Evolutionary conservation across 2,888 invertebrate genomes (phyloP).

Genomic region (Corbicula japonica): DNA sequence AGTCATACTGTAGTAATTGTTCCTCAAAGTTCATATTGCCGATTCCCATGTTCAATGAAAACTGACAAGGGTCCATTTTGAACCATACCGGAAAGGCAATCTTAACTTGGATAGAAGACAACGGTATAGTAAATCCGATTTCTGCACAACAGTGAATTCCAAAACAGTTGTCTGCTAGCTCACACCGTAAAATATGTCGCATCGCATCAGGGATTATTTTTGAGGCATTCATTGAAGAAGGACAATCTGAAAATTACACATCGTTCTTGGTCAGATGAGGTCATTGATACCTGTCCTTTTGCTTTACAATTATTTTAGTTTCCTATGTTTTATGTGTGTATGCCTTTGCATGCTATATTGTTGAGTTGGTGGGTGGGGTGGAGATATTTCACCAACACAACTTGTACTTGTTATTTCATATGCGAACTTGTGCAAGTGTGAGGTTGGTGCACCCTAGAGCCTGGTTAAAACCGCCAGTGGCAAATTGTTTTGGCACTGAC

Average conservation of each 20-base stretch:
- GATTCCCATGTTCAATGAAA: slow-evolving; percentile 36
- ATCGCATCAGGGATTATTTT: slow-evolving; percentile 51
- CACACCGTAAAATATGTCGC: slow-evolving; percentile 52
- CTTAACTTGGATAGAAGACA: slow-evolving; percentile 34
- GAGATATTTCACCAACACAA: too few species aligned
- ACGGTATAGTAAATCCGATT: slow-evolving; percentile 58
- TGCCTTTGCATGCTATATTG: too few species aligned
- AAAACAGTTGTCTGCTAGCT: slow-evolving; percentile 66
- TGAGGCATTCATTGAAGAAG: slow-evolving; percentile 32
- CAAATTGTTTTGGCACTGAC: too few species aligned
- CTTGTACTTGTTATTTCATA: too few species aligned
- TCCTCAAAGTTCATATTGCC: slow-evolving; percentile 29
- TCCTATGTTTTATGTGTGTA: too few species aligned
- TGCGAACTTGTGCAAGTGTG: too few species aligned
- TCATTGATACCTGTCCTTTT: too few species aligned
- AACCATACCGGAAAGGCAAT: slow-evolving; percentile 50
- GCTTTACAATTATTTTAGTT: too few species aligned
- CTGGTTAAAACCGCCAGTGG: too few species aligned
- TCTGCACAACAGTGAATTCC: slow-evolving; percentile 66
- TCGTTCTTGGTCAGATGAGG: too few species aligned
- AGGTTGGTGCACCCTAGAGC: too few species aligned
- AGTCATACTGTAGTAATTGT: slow-evolving; percentile 51
- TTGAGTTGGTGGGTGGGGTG: too few species aligned
- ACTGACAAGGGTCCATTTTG: slow-evolving; percentile 53
- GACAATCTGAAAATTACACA: slow-evolving; percentile 52